These are phyloP conservation scores for Pseudomyrmex cubaensis DNA, from an alignment of 1,140 invertebrate genomes.

Conservation along the genomic window DNA sequence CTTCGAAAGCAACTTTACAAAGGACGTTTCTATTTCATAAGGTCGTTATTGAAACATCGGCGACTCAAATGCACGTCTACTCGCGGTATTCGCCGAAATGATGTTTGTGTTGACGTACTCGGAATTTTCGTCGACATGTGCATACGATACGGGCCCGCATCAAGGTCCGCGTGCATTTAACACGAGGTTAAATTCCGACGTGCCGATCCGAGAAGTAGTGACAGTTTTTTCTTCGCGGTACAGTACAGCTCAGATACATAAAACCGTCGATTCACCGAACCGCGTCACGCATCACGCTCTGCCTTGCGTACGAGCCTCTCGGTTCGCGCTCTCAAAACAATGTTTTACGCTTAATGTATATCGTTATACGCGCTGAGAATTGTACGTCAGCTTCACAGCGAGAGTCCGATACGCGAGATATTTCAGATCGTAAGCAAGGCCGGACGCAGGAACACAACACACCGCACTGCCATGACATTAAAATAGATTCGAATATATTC, in stretches of 20 bases:
- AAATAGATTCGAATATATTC: not conserved
- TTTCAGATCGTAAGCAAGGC: not conserved
- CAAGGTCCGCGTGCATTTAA: constrained; percentile 1
- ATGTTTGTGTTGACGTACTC: constrained; percentile 11
- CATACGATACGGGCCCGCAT: not conserved
- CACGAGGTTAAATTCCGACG: constrained; percentile 6
- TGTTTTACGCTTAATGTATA: constrained; percentile 64
- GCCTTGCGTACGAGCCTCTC: not conserved
- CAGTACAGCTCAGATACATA: constrained; percentile 14
- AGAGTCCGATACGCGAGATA: not conserved
- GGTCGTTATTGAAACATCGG: constrained; percentile 16
- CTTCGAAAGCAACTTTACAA: not conserved
- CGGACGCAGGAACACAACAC: not conserved
- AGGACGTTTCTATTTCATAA: not conserved
- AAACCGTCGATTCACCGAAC: constrained; percentile 36
- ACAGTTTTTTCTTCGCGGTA: constrained; percentile 20
- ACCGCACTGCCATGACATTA: not conserved
- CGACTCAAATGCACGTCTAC: not conserved
- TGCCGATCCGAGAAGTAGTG: constrained; percentile 6
- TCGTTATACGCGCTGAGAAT: not conserved
- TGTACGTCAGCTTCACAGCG: not conserved
- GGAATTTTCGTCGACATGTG: constrained; percentile 27
- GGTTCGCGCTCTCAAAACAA: constrained; percentile 40
- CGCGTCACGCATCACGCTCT: not conserved
- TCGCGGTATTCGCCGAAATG: constrained; percentile 26